phyloP scores from a whole-genome alignment of 2,888 invertebrate species.

The Dryobotodes eremita region DNA sequence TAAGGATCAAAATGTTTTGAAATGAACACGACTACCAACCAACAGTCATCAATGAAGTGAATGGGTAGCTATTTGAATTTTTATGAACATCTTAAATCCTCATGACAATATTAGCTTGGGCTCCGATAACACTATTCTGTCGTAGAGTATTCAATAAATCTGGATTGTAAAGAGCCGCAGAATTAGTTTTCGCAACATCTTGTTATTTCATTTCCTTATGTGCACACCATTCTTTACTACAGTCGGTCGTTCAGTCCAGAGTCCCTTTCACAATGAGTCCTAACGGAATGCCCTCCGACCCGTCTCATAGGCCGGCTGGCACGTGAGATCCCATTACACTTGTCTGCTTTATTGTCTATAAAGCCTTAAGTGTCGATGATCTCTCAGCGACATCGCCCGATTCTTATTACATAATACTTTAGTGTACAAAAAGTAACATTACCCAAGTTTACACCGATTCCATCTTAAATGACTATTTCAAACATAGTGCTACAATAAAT shows the following conservation, averaged over 20 bases:
- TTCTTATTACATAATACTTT: constrained; percentile 74
- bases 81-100: constrained; percentile 18
- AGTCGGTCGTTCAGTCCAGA: constrained; percentile 60
- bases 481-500: constrained; percentile 79
- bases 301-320: constrained; percentile 75
- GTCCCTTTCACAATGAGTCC: constrained; percentile 66
- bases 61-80: constrained; percentile 1
- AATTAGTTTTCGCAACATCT: constrained; percentile 46
- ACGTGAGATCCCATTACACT: constrained; percentile 84
- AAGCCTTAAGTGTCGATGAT: constrained; percentile 84
- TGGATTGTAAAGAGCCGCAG: constrained; percentile 27
- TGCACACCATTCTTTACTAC: constrained; percentile 57
- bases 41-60: background rate
- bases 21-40: background rate
- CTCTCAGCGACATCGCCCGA: constrained; percentile 71
- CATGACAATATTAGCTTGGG: constrained; percentile 2
- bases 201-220: constrained; percentile 60
- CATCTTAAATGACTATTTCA: constrained; percentile 74
- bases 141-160: constrained; percentile 25
- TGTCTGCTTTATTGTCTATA: constrained; percentile 86
- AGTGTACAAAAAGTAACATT: constrained; percentile 69
- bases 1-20: constrained; percentile 3
- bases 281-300: constrained; percentile 80
- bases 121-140: constrained; percentile 13
- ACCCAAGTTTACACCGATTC: constrained; percentile 73